A percentile compares a stretch with the other conserved stretches of the same genome.
Evolutionary conservation across 2,797 vertebrate species (phyloP).

Genomic region (Liasis olivaceus): DNA sequence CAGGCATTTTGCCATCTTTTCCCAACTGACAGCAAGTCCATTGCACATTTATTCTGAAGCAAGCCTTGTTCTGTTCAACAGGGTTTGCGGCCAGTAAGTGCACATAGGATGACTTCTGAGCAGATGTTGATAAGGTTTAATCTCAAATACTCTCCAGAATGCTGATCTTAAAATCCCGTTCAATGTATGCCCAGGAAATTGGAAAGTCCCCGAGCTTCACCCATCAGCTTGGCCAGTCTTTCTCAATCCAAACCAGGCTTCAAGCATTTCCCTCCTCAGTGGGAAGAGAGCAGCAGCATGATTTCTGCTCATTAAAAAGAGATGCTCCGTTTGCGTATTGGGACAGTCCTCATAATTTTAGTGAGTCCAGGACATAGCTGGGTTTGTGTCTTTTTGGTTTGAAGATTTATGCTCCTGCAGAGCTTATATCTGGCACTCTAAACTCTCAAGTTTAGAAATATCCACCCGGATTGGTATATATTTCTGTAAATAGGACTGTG

Average conservation of each 20-base stretch:
- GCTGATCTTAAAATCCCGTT: neutral
- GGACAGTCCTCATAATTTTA: neutral
- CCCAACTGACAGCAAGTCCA: neutral
- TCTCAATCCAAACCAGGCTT: neutral
- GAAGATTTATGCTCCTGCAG: neutral
- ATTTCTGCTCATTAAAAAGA: constrained; percentile 21
- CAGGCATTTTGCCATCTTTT: neutral
- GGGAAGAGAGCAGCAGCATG: neutral
- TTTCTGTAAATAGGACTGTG: neutral
- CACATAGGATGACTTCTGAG: neutral
- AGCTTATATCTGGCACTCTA: neutral
- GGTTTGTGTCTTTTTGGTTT: neutral
- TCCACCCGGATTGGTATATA: no score
- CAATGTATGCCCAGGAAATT: neutral
- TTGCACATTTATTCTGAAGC: neutral
- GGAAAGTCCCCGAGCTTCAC: neutral
- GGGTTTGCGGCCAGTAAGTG: neutral
- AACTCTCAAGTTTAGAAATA: no score
- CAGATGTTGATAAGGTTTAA: neutral
- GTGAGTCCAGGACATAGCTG: neutral
- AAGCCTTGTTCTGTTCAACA: neutral
- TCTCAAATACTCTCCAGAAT: neutral
- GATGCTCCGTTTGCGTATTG: neutral
- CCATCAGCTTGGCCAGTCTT: no score
- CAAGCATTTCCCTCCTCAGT: neutral